Percentiles rank a stretch among this genome's conserved stretches.
These are phyloP conservation scores for Pachliopta kotzebuea DNA, from an alignment of 2,888 invertebrate species.

Conservation along the genomic window DNA sequence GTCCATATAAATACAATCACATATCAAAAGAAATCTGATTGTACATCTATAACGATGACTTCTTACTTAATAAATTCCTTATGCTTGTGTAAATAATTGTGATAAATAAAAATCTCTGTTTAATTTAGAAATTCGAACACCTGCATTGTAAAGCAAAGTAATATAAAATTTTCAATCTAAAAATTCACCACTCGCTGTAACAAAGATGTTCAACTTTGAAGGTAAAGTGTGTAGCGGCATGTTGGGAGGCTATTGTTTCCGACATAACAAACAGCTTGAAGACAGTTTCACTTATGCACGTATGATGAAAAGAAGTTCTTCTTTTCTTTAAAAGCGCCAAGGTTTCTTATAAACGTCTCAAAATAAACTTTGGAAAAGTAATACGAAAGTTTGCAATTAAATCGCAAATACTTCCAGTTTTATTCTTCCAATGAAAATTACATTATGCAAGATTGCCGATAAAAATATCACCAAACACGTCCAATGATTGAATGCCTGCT, in stretches of 20 bases:
- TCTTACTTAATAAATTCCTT: too few species aligned
- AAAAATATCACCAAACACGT: not conserved
- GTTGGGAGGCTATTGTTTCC: conserved; percentile 10
- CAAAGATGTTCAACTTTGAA: conserved; percentile 3
- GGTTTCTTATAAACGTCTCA: conserved; percentile 3
- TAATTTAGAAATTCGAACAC: not conserved
- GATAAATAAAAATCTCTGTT: too few species aligned
- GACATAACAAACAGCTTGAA: conserved; percentile 2
- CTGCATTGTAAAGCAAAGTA: not conserved
- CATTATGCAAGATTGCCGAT: not conserved
- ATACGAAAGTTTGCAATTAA: not conserved
- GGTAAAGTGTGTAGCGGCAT: conserved; percentile 12
- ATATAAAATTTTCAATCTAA: conserved; percentile 2
- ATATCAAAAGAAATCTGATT: too few species aligned
- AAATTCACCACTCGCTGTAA: conserved; percentile 1
- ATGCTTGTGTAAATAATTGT: too few species aligned
- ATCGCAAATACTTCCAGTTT: not conserved
- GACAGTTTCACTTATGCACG: not conserved
- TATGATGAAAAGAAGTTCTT: not conserved
- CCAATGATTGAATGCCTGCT: conserved; percentile 5
- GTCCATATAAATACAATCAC: too few species aligned
- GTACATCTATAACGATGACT: too few species aligned
- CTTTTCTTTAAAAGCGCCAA: not conserved
- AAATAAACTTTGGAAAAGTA: not conserved
- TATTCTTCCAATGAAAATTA: too few species aligned